Percentiles rank a stretch among this genome's conserved stretches.
phyloP scores from a whole-genome alignment of 2,113 vertebrate genomes.

The western clawed frog (Xenopus tropicalis) region DNA sequence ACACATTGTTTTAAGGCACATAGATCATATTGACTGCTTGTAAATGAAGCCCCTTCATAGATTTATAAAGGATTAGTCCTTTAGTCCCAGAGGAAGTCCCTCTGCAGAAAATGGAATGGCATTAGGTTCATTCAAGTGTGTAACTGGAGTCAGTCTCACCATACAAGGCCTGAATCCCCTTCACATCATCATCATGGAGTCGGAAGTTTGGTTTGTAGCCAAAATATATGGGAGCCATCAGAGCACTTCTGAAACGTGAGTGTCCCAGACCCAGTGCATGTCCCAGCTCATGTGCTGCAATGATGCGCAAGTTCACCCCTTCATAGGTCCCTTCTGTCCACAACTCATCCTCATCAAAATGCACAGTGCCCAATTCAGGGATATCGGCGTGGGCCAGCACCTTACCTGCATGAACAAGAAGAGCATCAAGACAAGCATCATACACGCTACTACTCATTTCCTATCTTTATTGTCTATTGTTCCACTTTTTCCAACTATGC shows the following conservation, averaged over 20 bases:
- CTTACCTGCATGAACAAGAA: constrained; percentile 58
- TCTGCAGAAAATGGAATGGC: no score
- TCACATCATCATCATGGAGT: constrained; percentile 75
- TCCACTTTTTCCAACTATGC: no score
- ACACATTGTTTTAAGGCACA: no score
- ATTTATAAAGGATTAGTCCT: no score
- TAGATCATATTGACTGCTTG: no score
- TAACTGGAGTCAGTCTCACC: no score
- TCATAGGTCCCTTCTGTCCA: constrained; percentile 74
- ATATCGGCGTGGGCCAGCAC: constrained; percentile 80
- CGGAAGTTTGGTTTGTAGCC: constrained; percentile 71
- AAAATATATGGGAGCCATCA: constrained; percentile 78
- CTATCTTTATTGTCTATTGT: no score
- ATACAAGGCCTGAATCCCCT: constrained; percentile 78
- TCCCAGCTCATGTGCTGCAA: constrained; percentile 81
- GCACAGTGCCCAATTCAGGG: constrained; percentile 74
- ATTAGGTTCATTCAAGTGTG: no score
- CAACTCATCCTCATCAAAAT: constrained; percentile 76
- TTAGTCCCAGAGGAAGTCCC: no score
- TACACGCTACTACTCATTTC: no score
- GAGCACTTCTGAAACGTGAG: constrained; percentile 66
- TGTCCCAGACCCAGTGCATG: constrained; percentile 82
- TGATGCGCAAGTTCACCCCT: constrained; percentile 76
- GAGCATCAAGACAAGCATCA: no score
- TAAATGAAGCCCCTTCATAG: no score